Evolutionary conservation across 1,140 invertebrate genomes (phyloP).

Genomic region (Cephus cinctus): DNA sequence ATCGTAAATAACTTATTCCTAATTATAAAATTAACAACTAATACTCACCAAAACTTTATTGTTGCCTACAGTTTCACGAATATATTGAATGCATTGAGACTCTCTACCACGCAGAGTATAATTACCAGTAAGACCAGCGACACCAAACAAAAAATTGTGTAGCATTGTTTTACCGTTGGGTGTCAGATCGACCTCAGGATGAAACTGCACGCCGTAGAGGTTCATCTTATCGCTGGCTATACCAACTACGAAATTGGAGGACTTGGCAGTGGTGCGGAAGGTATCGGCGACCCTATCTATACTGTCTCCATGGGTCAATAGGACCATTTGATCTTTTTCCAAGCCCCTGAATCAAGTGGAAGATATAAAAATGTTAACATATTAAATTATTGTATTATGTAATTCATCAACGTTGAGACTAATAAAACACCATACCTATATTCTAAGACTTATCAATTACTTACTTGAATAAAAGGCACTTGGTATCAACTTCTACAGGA

Average conservation of each 20-base stretch:
- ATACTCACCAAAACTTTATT: constrained; percentile 90
- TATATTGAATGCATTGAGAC: constrained; percentile 91
- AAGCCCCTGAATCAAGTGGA: constrained; percentile 81
- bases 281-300: constrained; percentile 86
- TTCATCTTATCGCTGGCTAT: constrained; percentile 90
- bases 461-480: constrained; percentile 92
- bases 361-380: no score
- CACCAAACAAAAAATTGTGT: constrained; percentile 92
- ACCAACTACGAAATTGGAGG: constrained; percentile 81
- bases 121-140: constrained; percentile 81
- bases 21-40: constrained; percentile 16
- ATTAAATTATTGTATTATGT: constrained; percentile 23
- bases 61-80: constrained; percentile 83
- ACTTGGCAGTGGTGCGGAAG: constrained; percentile 82
- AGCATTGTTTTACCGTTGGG: constrained; percentile 89
- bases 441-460: no score
- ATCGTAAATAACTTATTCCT: no score
- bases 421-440: no score
- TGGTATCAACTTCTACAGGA: constrained; percentile 83
- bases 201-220: constrained; percentile 97
- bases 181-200: constrained; percentile 95
- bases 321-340: constrained; percentile 82
- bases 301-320: constrained; percentile 96
- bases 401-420: constrained; percentile 3
- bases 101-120: constrained; percentile 90